These are phyloP conservation scores for Schizopygopsis malacanthus DNA, from an alignment of 2,797 vertebrate genomes.

Conservation along the genomic window DNA sequence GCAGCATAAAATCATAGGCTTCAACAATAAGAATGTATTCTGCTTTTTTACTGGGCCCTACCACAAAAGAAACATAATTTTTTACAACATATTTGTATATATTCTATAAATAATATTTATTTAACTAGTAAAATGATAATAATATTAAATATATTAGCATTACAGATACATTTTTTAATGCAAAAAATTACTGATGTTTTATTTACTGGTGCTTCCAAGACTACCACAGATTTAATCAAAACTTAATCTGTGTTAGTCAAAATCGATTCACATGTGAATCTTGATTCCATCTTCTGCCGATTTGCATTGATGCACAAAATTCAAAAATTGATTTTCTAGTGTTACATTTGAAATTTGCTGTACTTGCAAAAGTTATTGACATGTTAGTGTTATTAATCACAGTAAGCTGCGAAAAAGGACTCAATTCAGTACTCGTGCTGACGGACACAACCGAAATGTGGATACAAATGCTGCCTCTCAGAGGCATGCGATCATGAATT, in stretches of 20 bases:
- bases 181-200: neutral
- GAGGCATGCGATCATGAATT: neutral
- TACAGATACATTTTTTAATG: neutral
- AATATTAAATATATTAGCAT: neutral
- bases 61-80: neutral
- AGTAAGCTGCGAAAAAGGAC: neutral
- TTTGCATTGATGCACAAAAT: neutral
- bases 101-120: neutral
- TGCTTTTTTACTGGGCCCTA: neutral
- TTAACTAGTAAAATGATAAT: neutral
- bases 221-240: neutral
- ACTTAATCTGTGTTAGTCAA: neutral
- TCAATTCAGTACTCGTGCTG: neutral
- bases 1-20: neutral
- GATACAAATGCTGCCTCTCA: neutral
- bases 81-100: neutral
- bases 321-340: too few relatives aligned
- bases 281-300: neutral
- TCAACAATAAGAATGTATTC: neutral
- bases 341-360: neutral
- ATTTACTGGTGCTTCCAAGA: neutral
- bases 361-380: neutral
- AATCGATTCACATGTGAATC: neutral
- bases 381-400: neutral
- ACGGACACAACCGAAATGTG: neutral